Base-by-base conservation (phyloP, 2,888 invertebrate genomes). In the Spatulosminthurus flaviceps region DNA sequence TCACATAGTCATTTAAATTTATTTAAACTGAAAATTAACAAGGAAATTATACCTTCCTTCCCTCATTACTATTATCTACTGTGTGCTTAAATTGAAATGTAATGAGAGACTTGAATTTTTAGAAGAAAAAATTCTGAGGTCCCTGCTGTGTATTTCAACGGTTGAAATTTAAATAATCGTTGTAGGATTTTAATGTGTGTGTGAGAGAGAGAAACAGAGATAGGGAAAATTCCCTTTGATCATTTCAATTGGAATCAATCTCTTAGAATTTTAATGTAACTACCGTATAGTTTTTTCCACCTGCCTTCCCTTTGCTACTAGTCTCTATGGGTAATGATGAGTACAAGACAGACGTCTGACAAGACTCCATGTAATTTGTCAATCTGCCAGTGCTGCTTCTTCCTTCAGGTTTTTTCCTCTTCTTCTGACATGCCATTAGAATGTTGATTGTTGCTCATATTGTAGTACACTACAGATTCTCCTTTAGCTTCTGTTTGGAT, bases 331-430 rank as follows among this genome's bases (percentile, higher is more conserved):
- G 76, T 79, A 79, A 79, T 79, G 79, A 79, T 79, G 70, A 71
- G 60, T 2, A 21, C 19, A 16, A 64, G 64, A 64, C 66, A 80
- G 77, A 77, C 42, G 73, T 72, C 80, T 80, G 80, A 80, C 80
- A 80, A 77, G 80, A 80, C 61, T 80, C 67, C 75, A 34, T 80
- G 80, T 77, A 80, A 80, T 80, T 80, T 80, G 80, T 80, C 80
- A 80, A 77, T 80, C 77, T 77, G 77, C 77, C 77, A 77, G 69
- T 51, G 51, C 51, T 77, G n/a, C n/a, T n/a, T n/a, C n/a, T n/a
- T n/a, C n/a, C n/a, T n/a, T n/a, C n/a, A n/a, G n/a, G n/a, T n/a
- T 76, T 34, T 66, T 41, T 76, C 42, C 41, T 66, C 16, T 76
- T 64, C 29, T 29, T 76, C 66, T 76, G 75, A 76, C 75, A 76